Conservation (phyloP, 2,113 vertebrate genomes). For the Scartelaos histophorus region DNA sequence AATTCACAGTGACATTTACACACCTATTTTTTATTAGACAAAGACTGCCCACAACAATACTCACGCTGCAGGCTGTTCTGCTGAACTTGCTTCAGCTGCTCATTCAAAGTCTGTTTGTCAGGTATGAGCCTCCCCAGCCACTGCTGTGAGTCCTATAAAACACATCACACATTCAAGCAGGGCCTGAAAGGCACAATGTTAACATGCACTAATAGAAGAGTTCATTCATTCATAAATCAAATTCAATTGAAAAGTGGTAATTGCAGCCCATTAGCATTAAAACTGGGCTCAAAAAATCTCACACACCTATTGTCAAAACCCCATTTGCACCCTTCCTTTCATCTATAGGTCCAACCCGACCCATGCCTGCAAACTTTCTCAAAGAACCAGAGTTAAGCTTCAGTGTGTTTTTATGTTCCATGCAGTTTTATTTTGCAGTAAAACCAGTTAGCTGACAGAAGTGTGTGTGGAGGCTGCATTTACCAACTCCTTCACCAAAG, state of each 20-base stretch:
- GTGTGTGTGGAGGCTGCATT: background rate
- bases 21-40: too few relatives aligned
- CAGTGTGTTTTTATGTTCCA: background rate
- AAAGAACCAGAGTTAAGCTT: background rate
- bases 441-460: background rate
- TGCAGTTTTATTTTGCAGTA: background rate
- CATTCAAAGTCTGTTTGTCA: constrained; percentile 94
- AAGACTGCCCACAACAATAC: constrained; percentile 44
- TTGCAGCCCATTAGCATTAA: background rate
- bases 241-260: background rate
- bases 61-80: constrained; percentile 96
- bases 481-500: too few relatives aligned
- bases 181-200: background rate
- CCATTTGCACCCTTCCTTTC: background rate
- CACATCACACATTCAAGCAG: background rate
- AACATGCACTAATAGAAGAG: background rate
- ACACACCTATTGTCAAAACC: background rate
- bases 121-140: constrained; percentile 94
- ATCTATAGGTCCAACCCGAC: background rate
- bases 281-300: background rate
- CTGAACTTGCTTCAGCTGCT: constrained; percentile 95
- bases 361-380: background rate
- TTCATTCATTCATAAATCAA: background rate
- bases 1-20: too few relatives aligned
- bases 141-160: constrained; percentile 91